Evolutionary conservation across 2,888 invertebrate species (phyloP), one percentile per base, ranked within the genome.

Genomic region (Platypus cylindrus): DNA sequence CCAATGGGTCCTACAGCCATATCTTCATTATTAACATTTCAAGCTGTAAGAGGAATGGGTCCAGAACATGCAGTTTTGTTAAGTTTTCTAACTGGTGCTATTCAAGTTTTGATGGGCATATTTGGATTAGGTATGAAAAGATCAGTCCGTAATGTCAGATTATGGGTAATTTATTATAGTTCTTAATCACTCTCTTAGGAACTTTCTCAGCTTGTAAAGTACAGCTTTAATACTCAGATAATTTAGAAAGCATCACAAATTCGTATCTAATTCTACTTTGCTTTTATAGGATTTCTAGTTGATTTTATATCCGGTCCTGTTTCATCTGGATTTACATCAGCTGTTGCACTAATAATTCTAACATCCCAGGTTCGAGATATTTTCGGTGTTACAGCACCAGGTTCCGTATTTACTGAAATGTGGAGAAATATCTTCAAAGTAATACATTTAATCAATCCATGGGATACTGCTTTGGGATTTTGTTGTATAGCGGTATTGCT

Each of bases 1-100:
- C 90, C 91, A 1, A 74, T 90, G 48, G 91, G 93, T 8, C 93
- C 93, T 11, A 90, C 90, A 2, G 91, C 93, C 41, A 89, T 93
- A 50, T 78, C 86, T 45, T 85, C 91, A 3, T 66, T 93, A 36
- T 70, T 93, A 47, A 89, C 89, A 1, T 81, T 70, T 59, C 83
- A 85, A 64, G 73, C 79, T 17, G 73, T 83, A 0, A 69, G 72
- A 32, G 78, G 77, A 25, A 58, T 65, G 3, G 69, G 70, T 17
- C 42, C 73, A 0, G 65, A 73, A 47, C 76, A 86, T 55, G 83
- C 85, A 0, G 73, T 84, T 18, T 63, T 89, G 20, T 68, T 89
- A 8, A 76, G 76, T 50, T 77, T 89, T 46, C 59, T 86, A 5
- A 66, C 73, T 22, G 89, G 87, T 1, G 50, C 79, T 17, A 70